A percentile compares a stretch with the other conserved stretches of the same genome.
Evolutionary conservation across 2,888 invertebrate genomes (phyloP).

Genomic region (Yponomeuta evonymella): DNA sequence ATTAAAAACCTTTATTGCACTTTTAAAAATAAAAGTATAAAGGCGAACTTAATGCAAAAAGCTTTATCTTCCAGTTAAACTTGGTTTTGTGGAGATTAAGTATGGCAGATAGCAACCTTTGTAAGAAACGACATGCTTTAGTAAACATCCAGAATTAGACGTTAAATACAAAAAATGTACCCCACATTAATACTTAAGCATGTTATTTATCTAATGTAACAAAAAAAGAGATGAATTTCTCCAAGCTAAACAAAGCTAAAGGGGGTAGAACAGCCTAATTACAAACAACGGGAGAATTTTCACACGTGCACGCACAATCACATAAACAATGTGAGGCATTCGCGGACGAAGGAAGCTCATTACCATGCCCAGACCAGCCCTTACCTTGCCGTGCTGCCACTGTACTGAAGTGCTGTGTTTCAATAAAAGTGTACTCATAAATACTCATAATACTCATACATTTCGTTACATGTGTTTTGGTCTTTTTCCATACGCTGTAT

Average conservation of each 20-base stretch:
- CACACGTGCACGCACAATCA: constrained; percentile 7
- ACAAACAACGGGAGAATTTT: neutral
- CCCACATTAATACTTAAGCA: neutral
- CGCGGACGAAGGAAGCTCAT: constrained; percentile 7
- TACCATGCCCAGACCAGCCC: neutral
- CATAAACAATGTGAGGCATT: constrained; percentile 11
- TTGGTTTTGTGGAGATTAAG: no score
- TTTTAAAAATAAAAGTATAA: no score
- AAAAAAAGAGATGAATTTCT: neutral
- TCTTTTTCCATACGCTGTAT: no score
- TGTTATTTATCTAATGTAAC: neutral
- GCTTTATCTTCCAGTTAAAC: no score
- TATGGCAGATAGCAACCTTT: no score
- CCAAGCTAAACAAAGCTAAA: neutral
- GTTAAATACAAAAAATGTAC: neutral
- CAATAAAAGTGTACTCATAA: no score
- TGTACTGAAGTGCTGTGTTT: neutral
- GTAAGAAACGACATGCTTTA: neutral
- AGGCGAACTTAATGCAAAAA: no score
- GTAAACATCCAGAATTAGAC: neutral
- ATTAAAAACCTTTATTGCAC: no score
- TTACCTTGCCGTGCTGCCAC: neutral
- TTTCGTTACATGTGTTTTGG: no score
- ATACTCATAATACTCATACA: no score
- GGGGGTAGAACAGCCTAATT: neutral